Conservation (phyloP, 2,888 invertebrate genomes). For the Tolmerus cingulatus region DNA sequence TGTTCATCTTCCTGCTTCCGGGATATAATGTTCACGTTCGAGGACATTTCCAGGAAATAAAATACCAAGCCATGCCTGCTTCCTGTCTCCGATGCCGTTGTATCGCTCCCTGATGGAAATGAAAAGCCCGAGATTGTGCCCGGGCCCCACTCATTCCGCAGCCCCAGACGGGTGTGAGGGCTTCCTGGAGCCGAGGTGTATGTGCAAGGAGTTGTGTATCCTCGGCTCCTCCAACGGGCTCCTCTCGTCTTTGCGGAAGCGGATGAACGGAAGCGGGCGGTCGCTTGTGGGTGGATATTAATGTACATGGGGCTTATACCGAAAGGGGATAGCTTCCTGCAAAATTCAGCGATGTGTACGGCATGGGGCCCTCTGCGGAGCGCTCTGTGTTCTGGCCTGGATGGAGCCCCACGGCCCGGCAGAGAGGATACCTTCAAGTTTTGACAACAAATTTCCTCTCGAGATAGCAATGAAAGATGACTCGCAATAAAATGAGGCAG, state of each 20-base stretch:
- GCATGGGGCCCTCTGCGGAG: not conserved
- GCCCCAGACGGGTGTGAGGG: conserved; percentile 14
- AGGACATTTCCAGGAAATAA: conserved; percentile 65
- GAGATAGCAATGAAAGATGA: conserved; percentile 39
- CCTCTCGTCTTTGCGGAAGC: conserved; percentile 34
- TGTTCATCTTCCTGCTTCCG: conserved; percentile 64
- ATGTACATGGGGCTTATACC: conserved; percentile 35
- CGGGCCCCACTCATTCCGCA: not conserved
- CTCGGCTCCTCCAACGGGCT: not conserved
- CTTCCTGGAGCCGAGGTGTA: conserved; percentile 26
- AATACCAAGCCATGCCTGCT: conserved; percentile 62
- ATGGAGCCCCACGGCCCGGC: conserved; percentile 10
- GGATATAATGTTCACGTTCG: conserved; percentile 64
- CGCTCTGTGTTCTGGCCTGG: not conserved
- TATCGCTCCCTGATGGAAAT: conserved; percentile 40
- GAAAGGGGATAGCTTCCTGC: conserved; percentile 39
- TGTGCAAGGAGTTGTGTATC: conserved; percentile 18
- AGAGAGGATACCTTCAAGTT: conserved; percentile 38
- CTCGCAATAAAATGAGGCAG: conserved; percentile 21
- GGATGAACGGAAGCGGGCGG: conserved; percentile 48
- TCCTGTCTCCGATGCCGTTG: conserved; percentile 51
- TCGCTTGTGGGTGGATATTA: conserved; percentile 43
- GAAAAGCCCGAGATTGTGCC: conserved; percentile 41
- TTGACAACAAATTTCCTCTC: conserved; percentile 40
- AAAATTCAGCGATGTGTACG: conserved; percentile 22